Percentiles rank a stretch among this genome's conserved stretches.
Conservation (phyloP, 2,797 vertebrate genomes). For the Amniataba percoides region DNA sequence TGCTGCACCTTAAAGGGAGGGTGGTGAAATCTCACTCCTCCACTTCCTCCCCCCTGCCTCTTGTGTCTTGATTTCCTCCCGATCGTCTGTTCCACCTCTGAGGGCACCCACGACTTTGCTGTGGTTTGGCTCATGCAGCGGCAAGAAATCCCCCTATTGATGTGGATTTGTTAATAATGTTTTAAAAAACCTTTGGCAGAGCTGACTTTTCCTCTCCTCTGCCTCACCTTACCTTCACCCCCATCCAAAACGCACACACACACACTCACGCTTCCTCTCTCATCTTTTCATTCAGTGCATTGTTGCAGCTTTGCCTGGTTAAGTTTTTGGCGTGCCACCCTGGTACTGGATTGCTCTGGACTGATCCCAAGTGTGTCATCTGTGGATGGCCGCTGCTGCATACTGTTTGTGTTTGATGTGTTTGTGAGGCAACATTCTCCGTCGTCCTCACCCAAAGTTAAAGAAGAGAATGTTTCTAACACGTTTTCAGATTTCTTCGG, state of each 20-base stretch:
- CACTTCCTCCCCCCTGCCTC: conserved; percentile 47
- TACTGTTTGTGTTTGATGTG: conserved; percentile 47
- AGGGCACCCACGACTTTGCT: conserved; percentile 57
- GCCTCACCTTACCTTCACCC: conserved; percentile 27
- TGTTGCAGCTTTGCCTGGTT: conserved; percentile 36
- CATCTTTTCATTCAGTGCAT: conserved; percentile 40
- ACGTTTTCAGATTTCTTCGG: neutral
- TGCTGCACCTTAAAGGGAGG: conserved; percentile 30
- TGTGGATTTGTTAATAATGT: conserved; percentile 13
- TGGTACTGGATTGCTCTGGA: conserved; percentile 42
- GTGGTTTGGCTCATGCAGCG: conserved; percentile 52
- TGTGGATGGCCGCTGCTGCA: conserved; percentile 43
- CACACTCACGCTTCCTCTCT: neutral
- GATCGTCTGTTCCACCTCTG: conserved; percentile 55
- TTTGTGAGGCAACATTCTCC: conserved; percentile 28
- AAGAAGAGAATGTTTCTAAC: neutral
- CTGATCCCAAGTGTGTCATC: conserved; percentile 67
- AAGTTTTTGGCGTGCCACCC: conserved; percentile 31
- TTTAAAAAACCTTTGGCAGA: neutral
- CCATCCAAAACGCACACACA: neutral
- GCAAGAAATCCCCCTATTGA: conserved; percentile 31
- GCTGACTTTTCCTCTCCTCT: conserved; percentile 37
- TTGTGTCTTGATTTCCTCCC: conserved; percentile 47
- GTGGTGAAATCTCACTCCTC: conserved; percentile 34
- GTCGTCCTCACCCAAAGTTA: conserved; percentile 2